Conservation (phyloP, 2,888 invertebrate genomes). For the Pimpla rufipes region DNA sequence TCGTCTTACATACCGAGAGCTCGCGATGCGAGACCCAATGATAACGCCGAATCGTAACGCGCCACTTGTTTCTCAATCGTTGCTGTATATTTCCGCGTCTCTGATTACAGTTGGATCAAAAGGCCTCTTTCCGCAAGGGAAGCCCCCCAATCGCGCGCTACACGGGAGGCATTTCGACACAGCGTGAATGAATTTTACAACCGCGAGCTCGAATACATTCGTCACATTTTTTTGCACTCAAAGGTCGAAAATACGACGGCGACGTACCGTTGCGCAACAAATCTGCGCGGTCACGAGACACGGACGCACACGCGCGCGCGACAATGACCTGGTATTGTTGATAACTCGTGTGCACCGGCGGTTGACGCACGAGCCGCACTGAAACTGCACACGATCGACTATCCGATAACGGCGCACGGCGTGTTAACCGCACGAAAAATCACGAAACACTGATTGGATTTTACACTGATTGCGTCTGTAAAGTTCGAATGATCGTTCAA, state of each 20-base stretch:
- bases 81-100: slow-evolving; percentile 19
- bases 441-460: background rate
- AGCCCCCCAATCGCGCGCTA: background rate
- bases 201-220: background rate
- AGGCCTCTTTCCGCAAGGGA: background rate
- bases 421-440: background rate
- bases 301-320: background rate
- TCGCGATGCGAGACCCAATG: background rate
- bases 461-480: background rate
- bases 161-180: background rate
- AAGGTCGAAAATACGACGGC: background rate
- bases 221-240: background rate
- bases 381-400: background rate
- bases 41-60: slow-evolving; percentile 18
- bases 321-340: slow-evolving; percentile 24
- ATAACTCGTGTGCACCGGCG: slow-evolving; percentile 12
- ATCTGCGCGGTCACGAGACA: slow-evolving; percentile 6
- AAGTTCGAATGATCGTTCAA: no score
- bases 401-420: background rate
- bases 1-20: background rate
- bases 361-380: background rate
- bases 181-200: background rate
- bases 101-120: background rate
- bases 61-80: slow-evolving; percentile 10
- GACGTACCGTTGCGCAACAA: slow-evolving; percentile 21